Base-by-base conservation (phyloP, 2,113 vertebrate genomes). In the Saguinus imperator region DNA sequence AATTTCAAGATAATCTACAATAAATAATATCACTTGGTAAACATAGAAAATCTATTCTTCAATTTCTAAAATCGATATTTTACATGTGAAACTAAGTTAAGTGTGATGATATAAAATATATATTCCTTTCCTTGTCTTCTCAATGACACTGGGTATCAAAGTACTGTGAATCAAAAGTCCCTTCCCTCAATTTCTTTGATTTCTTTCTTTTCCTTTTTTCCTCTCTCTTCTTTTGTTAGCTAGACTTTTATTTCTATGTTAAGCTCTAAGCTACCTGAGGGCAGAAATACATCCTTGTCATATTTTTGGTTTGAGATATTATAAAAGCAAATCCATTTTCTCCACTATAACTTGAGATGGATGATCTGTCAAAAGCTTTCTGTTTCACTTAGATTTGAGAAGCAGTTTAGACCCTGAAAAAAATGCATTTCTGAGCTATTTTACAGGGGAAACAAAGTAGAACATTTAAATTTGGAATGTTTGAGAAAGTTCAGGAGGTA, bases 1-100 rank as follows among this genome's bases (percentile, higher is more conserved):
- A 80, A 72, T 58, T 95, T 75, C 83, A 87, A 45, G 81, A 92
- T 16, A 92, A n/a, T 75, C n/a, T 82, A 66, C 25, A 92, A 81
- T 73, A 27, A 48, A 35, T 48, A 80, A 68, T 29, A 84, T 27
- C 43, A 80, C 29, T 93, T 52, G 55, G 23, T 73, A 94, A 90
- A 85, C 5, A n/a, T 55, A 75, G 1, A 92, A 92, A 89, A 61
- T 58, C 16, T 35, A 68, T 55, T 64, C 43, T 9, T 70, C 89
- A 64, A 93, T 64, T 89, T 85, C 50, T 80, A 89, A 79, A 58
- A 52, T 12, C 80, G 72, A 14, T 45, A 64, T 81, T 35, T 87
- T 94, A 25, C 27, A 43, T 29, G 43, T 48, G 21, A 94, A 48
- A 90, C 80, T 52, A 79, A 37, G 27, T 72, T 85, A 90, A 90